These are phyloP conservation scores for Tachysurus vachellii DNA, from an alignment of 2,113 vertebrate species.

Conservation along the genomic window DNA sequence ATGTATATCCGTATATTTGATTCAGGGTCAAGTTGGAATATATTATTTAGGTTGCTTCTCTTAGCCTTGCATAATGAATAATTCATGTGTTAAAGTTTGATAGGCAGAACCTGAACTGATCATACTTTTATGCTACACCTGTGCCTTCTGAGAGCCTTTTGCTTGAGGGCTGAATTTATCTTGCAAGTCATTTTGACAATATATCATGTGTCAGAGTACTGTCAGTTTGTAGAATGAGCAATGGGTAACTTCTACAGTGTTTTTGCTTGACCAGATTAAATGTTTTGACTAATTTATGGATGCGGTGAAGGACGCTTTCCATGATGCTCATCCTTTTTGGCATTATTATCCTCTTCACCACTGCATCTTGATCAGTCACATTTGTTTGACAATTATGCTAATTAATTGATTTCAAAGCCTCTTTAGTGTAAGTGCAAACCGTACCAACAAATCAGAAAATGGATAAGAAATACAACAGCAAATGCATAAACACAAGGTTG, in stretches of 20 bases:
- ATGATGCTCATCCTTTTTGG: neutral
- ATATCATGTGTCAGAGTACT: neutral
- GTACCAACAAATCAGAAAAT: neutral
- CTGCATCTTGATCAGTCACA: neutral
- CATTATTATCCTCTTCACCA: neutral
- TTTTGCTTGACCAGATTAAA: neutral
- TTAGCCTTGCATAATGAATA: constrained; percentile 40
- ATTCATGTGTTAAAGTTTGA: constrained; percentile 39
- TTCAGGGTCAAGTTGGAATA: constrained; percentile 40
- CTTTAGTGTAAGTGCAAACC: neutral
- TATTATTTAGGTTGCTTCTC: constrained; percentile 35
- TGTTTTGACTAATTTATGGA: neutral
- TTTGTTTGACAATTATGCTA: neutral
- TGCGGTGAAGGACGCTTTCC: neutral
- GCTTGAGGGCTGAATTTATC: constrained; percentile 24
- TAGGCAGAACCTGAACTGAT: constrained; percentile 36
- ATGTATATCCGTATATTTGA: constrained; percentile 24
- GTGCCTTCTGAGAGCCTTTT: neutral
- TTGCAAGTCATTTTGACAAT: neutral
- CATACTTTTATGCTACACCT: constrained; percentile 2
- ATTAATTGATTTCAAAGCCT: neutral
- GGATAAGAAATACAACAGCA: neutral
- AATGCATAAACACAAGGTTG: neutral
- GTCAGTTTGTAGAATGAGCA: constrained; percentile 5
- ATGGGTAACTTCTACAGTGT: neutral